Base-by-base conservation (phyloP, 92 coral and sea anemone species). In the Parazoanthus swiftii region DNA sequence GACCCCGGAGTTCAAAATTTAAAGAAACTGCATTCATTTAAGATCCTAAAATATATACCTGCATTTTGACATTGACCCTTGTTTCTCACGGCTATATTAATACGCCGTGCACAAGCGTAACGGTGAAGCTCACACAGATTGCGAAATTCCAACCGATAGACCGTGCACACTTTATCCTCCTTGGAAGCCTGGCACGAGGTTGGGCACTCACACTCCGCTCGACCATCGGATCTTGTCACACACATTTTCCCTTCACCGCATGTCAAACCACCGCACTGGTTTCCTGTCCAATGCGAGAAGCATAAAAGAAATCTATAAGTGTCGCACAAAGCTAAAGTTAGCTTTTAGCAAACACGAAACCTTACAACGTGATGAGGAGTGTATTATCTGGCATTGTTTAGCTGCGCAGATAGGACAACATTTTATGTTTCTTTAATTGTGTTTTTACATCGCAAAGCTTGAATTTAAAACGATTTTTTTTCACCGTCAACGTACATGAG, bases 191-290 rank as follows among this genome's bases (percentile, higher is more conserved):
- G 89, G 65, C 94, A 92, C 23, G 81, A 10, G 13, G 68, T n/a
- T 3, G 94, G 92, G 65, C 94, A 92, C 26, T 89, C 76, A 66
- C 94, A 91, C 10, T 20, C 37, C 10, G 91, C 77, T 35, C 73
- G 86, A 23, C 94, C 94, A 6, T 50, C 88, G 2, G 73, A 15
- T 39, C 23, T 66, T 0, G 51, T 74, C 42, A 85, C 77, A 66
- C 94, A 91, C 85, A 85, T 88, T 37, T 85, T 85, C 78, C 94
- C 94, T 46, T 88, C 79, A 5, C 88, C 81, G 44, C 94, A 91
- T 18, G 56, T 86, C 70, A 84, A 38, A 88, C 59, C 63, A 10
- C 87, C 77, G 18, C 90, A 88, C 9, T 39, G 39, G 59, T 26
- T 84, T 11, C 79, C 87, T 84, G 87, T 1, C 23, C 13, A 29